Evolutionary conservation across 2,113 vertebrate species (phyloP).

Genomic region (Ammodytes marinus): DNA sequence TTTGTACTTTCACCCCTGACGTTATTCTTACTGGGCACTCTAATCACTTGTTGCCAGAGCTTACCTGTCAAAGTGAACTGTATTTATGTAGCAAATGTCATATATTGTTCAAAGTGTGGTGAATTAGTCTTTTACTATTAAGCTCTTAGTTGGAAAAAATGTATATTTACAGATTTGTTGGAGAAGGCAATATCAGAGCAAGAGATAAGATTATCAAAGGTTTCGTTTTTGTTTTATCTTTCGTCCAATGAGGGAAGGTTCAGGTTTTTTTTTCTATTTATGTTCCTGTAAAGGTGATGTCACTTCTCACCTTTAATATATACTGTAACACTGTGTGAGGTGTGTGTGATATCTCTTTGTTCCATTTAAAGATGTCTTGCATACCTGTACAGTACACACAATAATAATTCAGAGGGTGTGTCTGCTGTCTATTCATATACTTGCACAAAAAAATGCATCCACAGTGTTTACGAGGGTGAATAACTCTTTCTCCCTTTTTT

Average conservation of each 20-base stretch:
- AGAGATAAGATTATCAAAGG: constrained; percentile 11
- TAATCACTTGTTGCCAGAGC: background rate
- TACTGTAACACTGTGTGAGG: background rate
- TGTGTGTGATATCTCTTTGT: background rate
- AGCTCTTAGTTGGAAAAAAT: background rate
- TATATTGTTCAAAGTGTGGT: background rate
- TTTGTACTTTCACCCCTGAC: constrained; percentile 55
- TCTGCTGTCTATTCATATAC: constrained; percentile 12
- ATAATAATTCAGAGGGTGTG: constrained; percentile 44
- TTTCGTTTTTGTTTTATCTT: background rate
- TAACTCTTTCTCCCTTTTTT: constrained; percentile 55
- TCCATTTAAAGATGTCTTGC: background rate
- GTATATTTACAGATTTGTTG: background rate
- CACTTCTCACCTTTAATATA: constrained; percentile 27
- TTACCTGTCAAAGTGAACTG: background rate
- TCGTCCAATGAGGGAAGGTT: background rate
- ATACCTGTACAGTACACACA: background rate
- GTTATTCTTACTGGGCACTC: background rate
- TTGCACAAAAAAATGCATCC: background rate
- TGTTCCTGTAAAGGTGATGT: background rate
- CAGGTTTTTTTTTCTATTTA: background rate
- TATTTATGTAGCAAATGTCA: background rate
- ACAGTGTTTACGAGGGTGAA: constrained; percentile 6
- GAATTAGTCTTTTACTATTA: background rate
- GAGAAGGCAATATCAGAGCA: background rate